These are phyloP conservation scores for Calycopis cecrops DNA, from an alignment of 1,140 invertebrate species.

Conservation along the genomic window DNA sequence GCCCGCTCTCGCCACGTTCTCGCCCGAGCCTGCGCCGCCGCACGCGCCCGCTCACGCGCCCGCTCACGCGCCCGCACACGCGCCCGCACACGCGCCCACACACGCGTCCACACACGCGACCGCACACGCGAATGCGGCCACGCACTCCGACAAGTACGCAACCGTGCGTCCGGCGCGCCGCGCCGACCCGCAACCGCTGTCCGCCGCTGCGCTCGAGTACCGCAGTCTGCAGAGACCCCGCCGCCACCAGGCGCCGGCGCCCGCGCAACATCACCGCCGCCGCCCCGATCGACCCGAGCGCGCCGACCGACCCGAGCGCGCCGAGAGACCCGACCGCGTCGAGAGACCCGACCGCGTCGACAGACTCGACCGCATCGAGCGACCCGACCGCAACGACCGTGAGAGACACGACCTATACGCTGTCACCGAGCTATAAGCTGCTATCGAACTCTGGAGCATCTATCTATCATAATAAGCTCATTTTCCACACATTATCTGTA, in stretches of 20 bases:
- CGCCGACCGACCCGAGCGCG: slow-evolving; percentile 31
- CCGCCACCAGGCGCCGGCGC: slow-evolving; percentile 27
- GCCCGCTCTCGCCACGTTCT: slow-evolving; percentile 54
- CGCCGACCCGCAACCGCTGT: slow-evolving; percentile 61
- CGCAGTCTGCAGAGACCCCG: slow-evolving; percentile 60
- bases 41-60: slow-evolving; percentile 22
- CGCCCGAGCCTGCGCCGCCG: slow-evolving; percentile 32
- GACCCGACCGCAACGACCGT: slow-evolving; percentile 32
- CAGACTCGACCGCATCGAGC: slow-evolving; percentile 65
- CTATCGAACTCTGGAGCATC: neutral
- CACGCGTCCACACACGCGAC: slow-evolving; percentile 13
- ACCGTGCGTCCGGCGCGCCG: slow-evolving; percentile 52
- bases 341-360: slow-evolving; percentile 68
- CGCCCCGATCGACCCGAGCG: slow-evolving; percentile 21
- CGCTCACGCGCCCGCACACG: slow-evolving; percentile 39
- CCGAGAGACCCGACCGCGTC: slow-evolving; percentile 57
- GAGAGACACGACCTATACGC: slow-evolving; percentile 11
- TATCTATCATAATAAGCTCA: no score
- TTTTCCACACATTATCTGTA: no score
- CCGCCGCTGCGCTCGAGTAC: slow-evolving; percentile 59
- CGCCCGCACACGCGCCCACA: slow-evolving; percentile 24
- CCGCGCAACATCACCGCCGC: slow-evolving; percentile 32
- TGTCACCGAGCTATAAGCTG: slow-evolving; percentile 6
- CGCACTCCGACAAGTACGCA: slow-evolving; percentile 55
- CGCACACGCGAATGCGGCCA: no score